A percentile compares a stretch with the other conserved stretches of the same genome.
These are phyloP conservation scores for Nettapus auritus DNA, from an alignment of 2,113 vertebrate species.

Conservation along the genomic window DNA sequence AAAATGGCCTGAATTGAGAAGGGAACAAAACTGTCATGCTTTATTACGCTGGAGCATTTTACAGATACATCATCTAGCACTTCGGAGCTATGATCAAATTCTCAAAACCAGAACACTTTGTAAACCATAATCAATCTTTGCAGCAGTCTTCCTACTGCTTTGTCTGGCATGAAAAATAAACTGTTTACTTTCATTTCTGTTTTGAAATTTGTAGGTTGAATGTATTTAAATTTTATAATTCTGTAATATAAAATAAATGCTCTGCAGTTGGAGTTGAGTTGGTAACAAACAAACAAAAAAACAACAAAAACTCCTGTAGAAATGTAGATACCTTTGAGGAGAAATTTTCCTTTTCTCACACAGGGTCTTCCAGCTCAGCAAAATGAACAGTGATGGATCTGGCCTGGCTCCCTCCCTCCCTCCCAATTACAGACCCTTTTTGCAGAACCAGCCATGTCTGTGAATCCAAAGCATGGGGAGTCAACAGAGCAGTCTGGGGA, in stretches of 20 bases:
- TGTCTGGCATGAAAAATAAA: conserved; percentile 59
- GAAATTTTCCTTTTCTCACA: conserved; percentile 17
- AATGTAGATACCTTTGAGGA: not conserved
- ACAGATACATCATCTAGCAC: conserved; percentile 38
- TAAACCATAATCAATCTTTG: conserved; percentile 57
- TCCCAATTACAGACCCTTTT: not conserved
- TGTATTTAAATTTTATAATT: conserved; percentile 63
- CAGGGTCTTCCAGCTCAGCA: not conserved
- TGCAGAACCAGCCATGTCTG: not conserved
- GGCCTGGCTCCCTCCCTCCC: not conserved
- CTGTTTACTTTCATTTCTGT: conserved; percentile 48
- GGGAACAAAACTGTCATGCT: conserved; percentile 30
- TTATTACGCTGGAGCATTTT: conserved; percentile 52
- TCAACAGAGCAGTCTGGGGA: not conserved
- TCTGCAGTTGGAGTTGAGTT: not conserved
- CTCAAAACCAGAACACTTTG: conserved; percentile 49
- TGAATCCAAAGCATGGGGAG: not conserved
- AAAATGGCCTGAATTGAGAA: conserved; percentile 92
- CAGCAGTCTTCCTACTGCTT: conserved; percentile 15
- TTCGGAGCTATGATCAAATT: conserved; percentile 49
- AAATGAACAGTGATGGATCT: not conserved
- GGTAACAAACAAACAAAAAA: not conserved
- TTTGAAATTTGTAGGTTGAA: conserved; percentile 61
- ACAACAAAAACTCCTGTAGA: conserved; percentile 16
- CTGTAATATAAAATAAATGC: conserved; percentile 44